Conservation (phyloP, 2,797 vertebrate species). For the Lepus townsendii region DNA sequence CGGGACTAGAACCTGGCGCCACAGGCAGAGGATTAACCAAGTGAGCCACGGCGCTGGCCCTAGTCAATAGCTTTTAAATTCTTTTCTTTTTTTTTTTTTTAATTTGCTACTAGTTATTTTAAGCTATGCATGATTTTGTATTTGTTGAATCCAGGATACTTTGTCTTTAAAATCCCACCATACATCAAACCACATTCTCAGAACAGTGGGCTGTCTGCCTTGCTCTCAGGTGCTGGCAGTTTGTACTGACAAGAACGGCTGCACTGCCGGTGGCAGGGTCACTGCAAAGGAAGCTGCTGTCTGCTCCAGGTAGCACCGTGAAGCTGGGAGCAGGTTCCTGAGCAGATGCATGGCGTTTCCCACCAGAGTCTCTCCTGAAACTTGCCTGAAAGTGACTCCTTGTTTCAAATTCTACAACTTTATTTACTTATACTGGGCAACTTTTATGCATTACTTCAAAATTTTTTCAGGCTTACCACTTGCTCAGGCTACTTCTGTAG, state of each 20-base stretch:
- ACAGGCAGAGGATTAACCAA: too few relatives aligned
- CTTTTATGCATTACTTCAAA: slow-evolving; percentile 25
- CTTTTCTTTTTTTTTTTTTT: background rate
- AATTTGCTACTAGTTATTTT: slow-evolving; percentile 65
- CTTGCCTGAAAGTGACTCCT: slow-evolving; percentile 4
- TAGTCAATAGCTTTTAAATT: too few relatives aligned
- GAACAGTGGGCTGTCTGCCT: slow-evolving; percentile 12
- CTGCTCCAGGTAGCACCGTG: background rate
- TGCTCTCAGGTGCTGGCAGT: background rate
- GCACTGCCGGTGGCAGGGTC: background rate
- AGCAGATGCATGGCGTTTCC: slow-evolving; percentile 12
- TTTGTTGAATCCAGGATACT: slow-evolving; percentile 59
- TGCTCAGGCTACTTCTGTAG: background rate
- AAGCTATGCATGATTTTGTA: slow-evolving; percentile 17
- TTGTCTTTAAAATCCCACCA: slow-evolving; percentile 47
- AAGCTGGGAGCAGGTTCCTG: background rate
- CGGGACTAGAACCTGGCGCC: too few relatives aligned
- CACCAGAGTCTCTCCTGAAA: slow-evolving; percentile 28
- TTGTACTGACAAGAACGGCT: background rate
- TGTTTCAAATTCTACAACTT: background rate
- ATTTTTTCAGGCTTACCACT: background rate
- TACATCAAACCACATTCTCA: slow-evolving; percentile 58
- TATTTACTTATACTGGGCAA: background rate
- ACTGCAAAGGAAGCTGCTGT: background rate
- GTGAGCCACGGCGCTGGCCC: too few relatives aligned